A percentile compares a stretch with the other conserved stretches of the same genome.
Conservation (phyloP, 2,888 invertebrate genomes). For the Vanessa cardui region DNA sequence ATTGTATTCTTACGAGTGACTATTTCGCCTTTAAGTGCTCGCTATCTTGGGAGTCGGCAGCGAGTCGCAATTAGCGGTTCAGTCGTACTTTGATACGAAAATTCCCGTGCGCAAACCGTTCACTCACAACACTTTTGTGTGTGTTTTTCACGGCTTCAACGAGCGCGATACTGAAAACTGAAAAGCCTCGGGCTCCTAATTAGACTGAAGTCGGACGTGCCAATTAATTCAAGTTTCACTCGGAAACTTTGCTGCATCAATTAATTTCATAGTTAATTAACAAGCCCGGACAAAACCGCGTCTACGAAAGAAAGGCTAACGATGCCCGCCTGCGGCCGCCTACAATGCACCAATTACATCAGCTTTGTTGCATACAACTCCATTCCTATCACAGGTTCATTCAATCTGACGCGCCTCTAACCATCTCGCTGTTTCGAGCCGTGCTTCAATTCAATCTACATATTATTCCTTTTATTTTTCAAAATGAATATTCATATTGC, state of each 20-base stretch:
- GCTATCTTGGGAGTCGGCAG: slow-evolving; percentile 33
- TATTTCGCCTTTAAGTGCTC: slow-evolving; percentile 18
- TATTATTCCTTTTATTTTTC: slow-evolving; percentile 31
- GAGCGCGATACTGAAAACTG: slow-evolving; percentile 68
- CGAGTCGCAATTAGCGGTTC: slow-evolving; percentile 46
- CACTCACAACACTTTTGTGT: slow-evolving; percentile 77
- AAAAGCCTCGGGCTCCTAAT: slow-evolving; percentile 82
- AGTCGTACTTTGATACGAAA: slow-evolving; percentile 49
- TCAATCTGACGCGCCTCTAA: slow-evolving; percentile 49
- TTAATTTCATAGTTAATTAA: slow-evolving; percentile 84
- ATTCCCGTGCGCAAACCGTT: slow-evolving; percentile 56
- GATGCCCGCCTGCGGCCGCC: slow-evolving; percentile 69
- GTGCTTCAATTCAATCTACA: slow-evolving; percentile 39
- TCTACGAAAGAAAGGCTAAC: slow-evolving; percentile 79
- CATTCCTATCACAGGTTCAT: slow-evolving; percentile 58
- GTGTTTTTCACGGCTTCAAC: slow-evolving; percentile 79
- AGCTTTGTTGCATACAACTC: slow-evolving; percentile 64
- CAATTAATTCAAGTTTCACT: slow-evolving; percentile 83
- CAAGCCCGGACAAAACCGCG: slow-evolving; percentile 78
- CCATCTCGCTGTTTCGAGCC: slow-evolving; percentile 36
- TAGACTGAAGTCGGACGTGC: slow-evolving; percentile 82
- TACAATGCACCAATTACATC: slow-evolving; percentile 79
- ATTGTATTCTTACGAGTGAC: slow-evolving; percentile 20
- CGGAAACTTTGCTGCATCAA: slow-evolving; percentile 83
- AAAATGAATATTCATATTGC: slow-evolving; percentile 32